These are phyloP conservation scores for Anthopleura xanthogrammica DNA, from an alignment of 92 coral and sea anemone genomes.

Conservation along the genomic window DNA sequence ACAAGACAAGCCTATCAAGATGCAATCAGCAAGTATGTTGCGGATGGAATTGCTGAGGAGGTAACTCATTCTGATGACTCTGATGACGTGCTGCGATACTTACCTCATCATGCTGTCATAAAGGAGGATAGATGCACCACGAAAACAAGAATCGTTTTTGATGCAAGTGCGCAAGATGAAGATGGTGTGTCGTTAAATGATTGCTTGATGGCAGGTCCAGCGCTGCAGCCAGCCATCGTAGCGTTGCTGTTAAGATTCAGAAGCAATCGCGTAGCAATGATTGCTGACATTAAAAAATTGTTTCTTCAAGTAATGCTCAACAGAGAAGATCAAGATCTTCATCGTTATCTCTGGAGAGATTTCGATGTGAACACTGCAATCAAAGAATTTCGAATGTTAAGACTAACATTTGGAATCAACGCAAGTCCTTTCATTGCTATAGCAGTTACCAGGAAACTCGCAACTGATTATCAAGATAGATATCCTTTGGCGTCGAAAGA, in stretches of 20 bases:
- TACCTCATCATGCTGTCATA: slow-evolving; percentile 48
- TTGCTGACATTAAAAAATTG: slow-evolving; percentile 25
- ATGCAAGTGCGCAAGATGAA: slow-evolving; percentile 33
- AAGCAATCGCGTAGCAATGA: slow-evolving; percentile 32
- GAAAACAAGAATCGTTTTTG: slow-evolving; percentile 45
- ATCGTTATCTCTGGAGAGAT: slow-evolving; percentile 20
- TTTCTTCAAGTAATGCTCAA: no score
- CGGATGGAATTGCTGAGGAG: slow-evolving; percentile 15
- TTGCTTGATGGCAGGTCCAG: slow-evolving; percentile 36
- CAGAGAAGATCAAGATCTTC: slow-evolving; percentile 12
- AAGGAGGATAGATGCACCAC: slow-evolving; percentile 38
- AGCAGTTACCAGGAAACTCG: slow-evolving; percentile 6
- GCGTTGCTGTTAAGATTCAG: slow-evolving; percentile 39
- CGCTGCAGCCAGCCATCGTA: slow-evolving; percentile 37
- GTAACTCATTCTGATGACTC: background rate
- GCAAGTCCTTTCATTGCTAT: slow-evolving; percentile 14
- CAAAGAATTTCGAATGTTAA: slow-evolving; percentile 3
- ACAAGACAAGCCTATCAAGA: slow-evolving; percentile 1
- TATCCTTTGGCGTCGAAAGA: slow-evolving; percentile 10
- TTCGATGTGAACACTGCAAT: slow-evolving; percentile 12
- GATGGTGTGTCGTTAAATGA: slow-evolving; percentile 44
- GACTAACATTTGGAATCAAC: slow-evolving; percentile 15
- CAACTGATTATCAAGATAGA: slow-evolving; percentile 7
- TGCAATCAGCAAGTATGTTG: slow-evolving; percentile 2
- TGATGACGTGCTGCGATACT: slow-evolving; percentile 26